Base-by-base conservation (phyloP, 2,888 invertebrate species). In the Liopterus haemorrhoidalis region DNA sequence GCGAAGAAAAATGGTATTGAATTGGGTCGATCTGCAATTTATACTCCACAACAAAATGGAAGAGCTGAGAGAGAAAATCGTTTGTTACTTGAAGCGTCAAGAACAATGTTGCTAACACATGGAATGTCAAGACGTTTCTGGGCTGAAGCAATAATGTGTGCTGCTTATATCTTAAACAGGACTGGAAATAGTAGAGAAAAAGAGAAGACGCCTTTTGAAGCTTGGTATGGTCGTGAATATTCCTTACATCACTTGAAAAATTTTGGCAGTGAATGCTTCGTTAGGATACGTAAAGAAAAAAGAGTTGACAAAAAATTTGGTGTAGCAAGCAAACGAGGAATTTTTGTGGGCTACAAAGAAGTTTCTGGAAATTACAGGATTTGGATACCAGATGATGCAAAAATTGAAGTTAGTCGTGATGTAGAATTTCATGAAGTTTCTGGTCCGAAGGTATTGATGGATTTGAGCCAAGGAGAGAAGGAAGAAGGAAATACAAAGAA, bases 291-390 rank as follows among this genome's bases (percentile, higher is more conserved):
- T n/a, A n/a, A n/a, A n/a, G n/a, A n/a, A n/a, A n/a, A n/a, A n/a
- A n/a, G n/a, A n/a, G n/a, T n/a, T n/a, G 28, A 28, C 28, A 28
- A n/a, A 28, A 51, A 46, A 20, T 28, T 49, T 9, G 39, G 33
- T 11, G 21, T 32, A 2, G 21, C 36, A 2, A 35, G 35, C 2
- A 22, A 12, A 5, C 8, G 41, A 16, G 49, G 44, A 0, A 42
- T 22, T 2, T 44, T 52, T 21, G 25, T 52, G 2, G 51, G 49
- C 15, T 52, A 52, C 20, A 32, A 49, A 0, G 39, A 41, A 1
- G 4, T 12, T 4, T 38, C 43, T 1, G 50, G 50, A n/a, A 47
- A 14, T 0, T 51, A 49, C 8, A 16, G 50, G n/a, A 39, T 51
- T 2, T 49, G 47, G 47, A 4, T 18, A 2, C 36, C 41, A 1